phyloP scores from a whole-genome alignment of 2,797 vertebrate species.

The Crenichthys baileyi region DNA sequence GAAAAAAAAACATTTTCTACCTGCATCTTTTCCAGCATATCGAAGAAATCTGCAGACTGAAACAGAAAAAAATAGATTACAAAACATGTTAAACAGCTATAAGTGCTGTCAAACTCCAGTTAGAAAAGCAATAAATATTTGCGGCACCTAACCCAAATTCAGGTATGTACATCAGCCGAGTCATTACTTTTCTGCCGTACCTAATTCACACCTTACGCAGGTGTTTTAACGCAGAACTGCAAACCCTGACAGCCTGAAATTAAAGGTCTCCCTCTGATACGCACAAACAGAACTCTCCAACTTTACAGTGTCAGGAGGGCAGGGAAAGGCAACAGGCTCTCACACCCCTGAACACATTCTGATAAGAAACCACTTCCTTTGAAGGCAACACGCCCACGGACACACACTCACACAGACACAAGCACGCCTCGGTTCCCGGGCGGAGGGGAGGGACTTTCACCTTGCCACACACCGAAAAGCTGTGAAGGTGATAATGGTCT shows the following conservation, averaged over 20 bases:
- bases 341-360: conserved; percentile 52
- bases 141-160: conserved; percentile 1
- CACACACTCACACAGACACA: conserved; percentile 6
- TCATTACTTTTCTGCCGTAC: not conserved
- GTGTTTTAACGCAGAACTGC: conserved; percentile 9
- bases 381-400: conserved; percentile 20
- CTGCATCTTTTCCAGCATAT: conserved; percentile 99
- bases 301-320: conserved; percentile 37
- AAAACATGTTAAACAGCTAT: not conserved
- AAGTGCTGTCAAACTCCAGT: not conserved
- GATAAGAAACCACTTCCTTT: conserved; percentile 64
- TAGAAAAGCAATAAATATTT: not conserved
- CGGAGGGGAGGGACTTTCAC: conserved; percentile 12
- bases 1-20: conserved; percentile 74
- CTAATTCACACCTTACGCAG: conserved; percentile 27
- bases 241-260: conserved; percentile 11
- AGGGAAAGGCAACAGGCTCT: conserved; percentile 22
- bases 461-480: conserved; percentile 33
- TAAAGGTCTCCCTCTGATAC: conserved; percentile 21
- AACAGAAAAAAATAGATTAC: conserved; percentile 55
- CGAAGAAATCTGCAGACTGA: conserved; percentile 98
- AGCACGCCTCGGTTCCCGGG: conserved; percentile 9
- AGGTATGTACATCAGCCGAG: not conserved
- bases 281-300: conserved; percentile 9
- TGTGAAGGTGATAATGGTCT: conserved; percentile 48